Percentiles rank a stretch among this genome's conserved stretches.
phyloP scores from a whole-genome alignment of 2,888 invertebrate species.

The Polyploca ridens region DNA sequence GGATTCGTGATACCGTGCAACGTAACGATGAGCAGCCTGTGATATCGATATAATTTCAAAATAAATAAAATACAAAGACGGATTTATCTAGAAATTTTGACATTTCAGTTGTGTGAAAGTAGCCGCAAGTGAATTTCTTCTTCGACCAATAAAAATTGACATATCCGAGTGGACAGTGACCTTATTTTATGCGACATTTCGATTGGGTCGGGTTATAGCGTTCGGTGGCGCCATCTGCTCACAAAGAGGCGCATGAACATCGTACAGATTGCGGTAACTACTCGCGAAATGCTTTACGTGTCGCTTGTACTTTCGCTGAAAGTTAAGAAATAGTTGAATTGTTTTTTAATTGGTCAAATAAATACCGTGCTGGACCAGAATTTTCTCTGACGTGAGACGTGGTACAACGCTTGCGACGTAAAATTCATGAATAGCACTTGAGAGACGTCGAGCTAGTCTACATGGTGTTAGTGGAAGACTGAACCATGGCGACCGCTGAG shows the following conservation, averaged over 20 bases:
- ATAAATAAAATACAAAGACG: slow-evolving; percentile 49
- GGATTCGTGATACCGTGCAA: slow-evolving; percentile 46
- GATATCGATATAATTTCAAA: slow-evolving; percentile 51
- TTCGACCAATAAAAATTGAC: slow-evolving; percentile 49
- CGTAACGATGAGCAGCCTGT: slow-evolving; percentile 59
- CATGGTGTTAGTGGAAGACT: slow-evolving; percentile 73
- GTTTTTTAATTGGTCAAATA: slow-evolving; percentile 27
- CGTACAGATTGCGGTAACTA: slow-evolving; percentile 57
- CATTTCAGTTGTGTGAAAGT: slow-evolving; percentile 68
- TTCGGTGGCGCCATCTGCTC: slow-evolving; percentile 70
- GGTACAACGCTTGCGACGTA: slow-evolving; percentile 25
- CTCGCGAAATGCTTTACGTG: slow-evolving; percentile 77
- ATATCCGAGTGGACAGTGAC: slow-evolving; percentile 34
- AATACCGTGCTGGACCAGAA: slow-evolving; percentile 19
- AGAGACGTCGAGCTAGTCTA: slow-evolving; percentile 44
- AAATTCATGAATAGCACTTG: slow-evolving; percentile 33
- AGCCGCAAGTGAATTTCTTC: slow-evolving; percentile 55
- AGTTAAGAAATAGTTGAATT: slow-evolving; percentile 49
- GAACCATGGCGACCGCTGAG: slow-evolving; percentile 81
- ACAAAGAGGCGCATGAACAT: slow-evolving; percentile 61
- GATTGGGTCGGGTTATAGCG: slow-evolving; percentile 44
- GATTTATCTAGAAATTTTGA: slow-evolving; percentile 59
- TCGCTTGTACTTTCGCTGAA: slow-evolving; percentile 73
- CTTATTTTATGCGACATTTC: slow-evolving; percentile 50
- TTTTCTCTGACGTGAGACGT: slow-evolving; percentile 17